Base-by-base conservation (phyloP, 1,140 invertebrate species). In the Popillia japonica region DNA sequence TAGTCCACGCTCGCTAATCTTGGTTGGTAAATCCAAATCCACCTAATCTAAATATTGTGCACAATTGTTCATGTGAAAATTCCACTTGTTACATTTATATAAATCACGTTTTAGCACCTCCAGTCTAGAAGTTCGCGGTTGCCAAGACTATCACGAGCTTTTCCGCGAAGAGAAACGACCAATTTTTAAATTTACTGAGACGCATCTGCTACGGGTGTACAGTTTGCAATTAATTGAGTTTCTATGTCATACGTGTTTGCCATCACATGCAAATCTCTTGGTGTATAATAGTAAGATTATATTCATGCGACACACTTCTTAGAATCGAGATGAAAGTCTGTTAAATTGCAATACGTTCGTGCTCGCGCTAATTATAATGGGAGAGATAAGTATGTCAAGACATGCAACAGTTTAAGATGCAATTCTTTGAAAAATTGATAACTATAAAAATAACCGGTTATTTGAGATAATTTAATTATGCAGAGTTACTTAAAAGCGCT, bases 241-340 rank as follows among this genome's bases (percentile, higher is more conserved):
- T 55, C 14, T 2, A 17, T 17, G 48, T 14, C 48, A 17, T 55
- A 55, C 48, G 48, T 55, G 48, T 14, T n/a, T n/a, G 0, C 17
- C 14, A 55, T 55, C 48, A 55, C 48, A 55, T 55, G 14, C 6
- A 6, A n/a, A n/a, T n/a, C 48, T 14, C 27, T 55, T 55, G 48
- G 48, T 6, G 14, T 17, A 17, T 17, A 55, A 55, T 17, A 55
- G 14, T 17, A 55, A 17, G 48, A 55, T 3, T 7, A 17, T 17
- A n/a, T 55, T 55, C 17, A 55, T 55, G 17, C 48, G 48, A 14
- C 48, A 7, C 14, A 6, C 10, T 55, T 55, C 48, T 17, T 7
- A 55, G 48, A 55, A 55, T 3, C 48, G 48, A 55, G 48, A 55
- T 55, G 48, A 55, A 55, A n/a, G n/a, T 55, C 48, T 55, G 6